A percentile compares a stretch with the other conserved stretches of the same genome.
Evolutionary conservation across 2,113 vertebrate species (phyloP).

Genomic region (Ptyas mucosa): DNA sequence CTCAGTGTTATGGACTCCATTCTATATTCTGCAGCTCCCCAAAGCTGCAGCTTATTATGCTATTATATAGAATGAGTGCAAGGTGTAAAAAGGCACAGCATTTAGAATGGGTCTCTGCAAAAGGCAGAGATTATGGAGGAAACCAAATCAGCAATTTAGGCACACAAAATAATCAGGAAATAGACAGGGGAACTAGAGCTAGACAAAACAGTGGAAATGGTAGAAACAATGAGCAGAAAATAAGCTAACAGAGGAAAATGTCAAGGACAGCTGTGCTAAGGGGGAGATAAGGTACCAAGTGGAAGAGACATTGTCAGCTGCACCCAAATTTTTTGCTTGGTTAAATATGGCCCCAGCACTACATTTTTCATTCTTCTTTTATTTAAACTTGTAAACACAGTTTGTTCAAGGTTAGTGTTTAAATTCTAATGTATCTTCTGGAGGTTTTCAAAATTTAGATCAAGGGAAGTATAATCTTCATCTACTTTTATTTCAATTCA

Average conservation of each 20-base stretch:
- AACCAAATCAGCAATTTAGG: background rate
- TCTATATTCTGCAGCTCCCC: background rate
- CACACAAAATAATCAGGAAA: background rate
- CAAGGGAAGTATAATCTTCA: background rate
- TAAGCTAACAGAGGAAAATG: background rate
- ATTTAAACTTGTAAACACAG: background rate
- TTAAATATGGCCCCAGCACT: background rate
- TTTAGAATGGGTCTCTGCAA: background rate
- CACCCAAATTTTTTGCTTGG: background rate
- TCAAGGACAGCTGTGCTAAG: background rate
- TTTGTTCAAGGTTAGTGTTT: background rate
- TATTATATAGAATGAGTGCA: background rate
- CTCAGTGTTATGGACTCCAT: background rate
- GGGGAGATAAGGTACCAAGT: background rate
- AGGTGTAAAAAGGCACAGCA: background rate
- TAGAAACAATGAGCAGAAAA: background rate
- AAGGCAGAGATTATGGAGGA: background rate
- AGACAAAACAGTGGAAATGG: background rate
- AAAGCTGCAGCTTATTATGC: background rate
- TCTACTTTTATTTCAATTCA: background rate
- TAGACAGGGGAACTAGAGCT: background rate
- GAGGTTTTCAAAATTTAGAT: background rate
- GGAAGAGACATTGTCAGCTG: background rate
- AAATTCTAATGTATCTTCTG: background rate
- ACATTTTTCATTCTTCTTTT: background rate